Conservation (phyloP, 2,113 vertebrate genomes). For the Dicentrarchus labrax region DNA sequence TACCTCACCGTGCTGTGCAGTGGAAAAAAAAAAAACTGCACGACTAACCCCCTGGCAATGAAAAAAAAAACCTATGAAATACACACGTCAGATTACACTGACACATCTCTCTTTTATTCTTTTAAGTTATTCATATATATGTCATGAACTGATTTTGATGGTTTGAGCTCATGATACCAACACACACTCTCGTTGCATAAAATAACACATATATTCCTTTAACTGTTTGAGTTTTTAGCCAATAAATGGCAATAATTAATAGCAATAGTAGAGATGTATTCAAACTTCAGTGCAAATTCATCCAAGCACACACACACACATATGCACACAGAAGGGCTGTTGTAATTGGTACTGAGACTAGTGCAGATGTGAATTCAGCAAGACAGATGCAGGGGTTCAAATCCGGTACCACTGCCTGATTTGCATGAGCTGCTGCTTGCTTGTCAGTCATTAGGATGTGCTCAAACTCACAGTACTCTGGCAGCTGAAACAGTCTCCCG, state of each 20-base stretch:
- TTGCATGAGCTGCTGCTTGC: slow-evolving; percentile 76
- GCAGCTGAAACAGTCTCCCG: slow-evolving; percentile 55
- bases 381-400: slow-evolving; percentile 79
- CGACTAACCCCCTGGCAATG: neutral
- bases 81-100: neutral
- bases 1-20: neutral
- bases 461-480: slow-evolving; percentile 56
- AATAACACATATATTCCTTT: neutral
- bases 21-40: neutral
- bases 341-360: slow-evolving; percentile 53
- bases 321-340: slow-evolving; percentile 17
- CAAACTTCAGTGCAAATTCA: slow-evolving; percentile 1
- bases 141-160: neutral
- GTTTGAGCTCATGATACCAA: neutral
- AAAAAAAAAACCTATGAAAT: neutral
- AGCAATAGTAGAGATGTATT: slow-evolving; percentile 1
- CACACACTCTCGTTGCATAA: neutral
- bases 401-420: slow-evolving; percentile 69
- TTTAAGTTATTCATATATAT: neutral
- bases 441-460: slow-evolving; percentile 76
- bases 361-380: slow-evolving; percentile 61
- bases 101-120: neutral
- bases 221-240: neutral
- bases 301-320: neutral
- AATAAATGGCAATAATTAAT: slow-evolving; percentile 6